Base-by-base conservation (phyloP, 2,113 vertebrate genomes). In the Melanerpes aurifrons region DNA sequence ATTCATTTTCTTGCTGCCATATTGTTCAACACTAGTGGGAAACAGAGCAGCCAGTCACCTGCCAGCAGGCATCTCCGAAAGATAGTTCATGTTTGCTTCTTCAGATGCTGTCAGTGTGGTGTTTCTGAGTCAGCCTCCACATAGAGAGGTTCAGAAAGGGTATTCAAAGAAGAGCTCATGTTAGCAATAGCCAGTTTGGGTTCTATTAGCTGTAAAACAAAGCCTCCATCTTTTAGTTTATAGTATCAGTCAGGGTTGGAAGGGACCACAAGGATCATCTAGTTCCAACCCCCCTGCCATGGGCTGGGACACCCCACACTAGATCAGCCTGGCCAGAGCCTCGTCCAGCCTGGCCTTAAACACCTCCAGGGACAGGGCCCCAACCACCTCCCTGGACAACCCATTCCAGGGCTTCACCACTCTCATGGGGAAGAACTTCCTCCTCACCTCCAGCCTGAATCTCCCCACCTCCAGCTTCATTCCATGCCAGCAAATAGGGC, bases 51-150 rank as follows among this genome's bases (percentile, higher is more conserved):
- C 62, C 58, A 90, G 62, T 72, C 63, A 78, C 20, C 20, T 92
- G 66, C 66, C 69, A 86, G 62, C 31, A 77, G 62, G 84, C 78
- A 25, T 88, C 73, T 94, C 69, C 40, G 35, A 93, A 90, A 70
- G 8, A 40, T 50, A 48, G 3, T n/a, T 87, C 4, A 1, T 37
- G 19, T 87, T 87, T 85, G 40, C 47, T 77, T 83, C 75, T 57
- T 81, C 57, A 83, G 61, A 64, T 81, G 64, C 58, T 95, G 53
- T 37, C 45, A 83, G 3, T 18, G 35, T 79, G 37, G 48, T 53
- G 6, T 62, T 92, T 95, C 62, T 73, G 32, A 76, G 21, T 76
- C 79, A 63, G 10, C 47, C 24, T 76, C 43, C 29, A 24, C 10
- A 62, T n/a, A 58, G 79, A 25, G 54, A 93, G 15, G 17, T 81